Evolutionary conservation across 1,140 invertebrate species (phyloP).

Genomic region (Papilio machaon): DNA sequence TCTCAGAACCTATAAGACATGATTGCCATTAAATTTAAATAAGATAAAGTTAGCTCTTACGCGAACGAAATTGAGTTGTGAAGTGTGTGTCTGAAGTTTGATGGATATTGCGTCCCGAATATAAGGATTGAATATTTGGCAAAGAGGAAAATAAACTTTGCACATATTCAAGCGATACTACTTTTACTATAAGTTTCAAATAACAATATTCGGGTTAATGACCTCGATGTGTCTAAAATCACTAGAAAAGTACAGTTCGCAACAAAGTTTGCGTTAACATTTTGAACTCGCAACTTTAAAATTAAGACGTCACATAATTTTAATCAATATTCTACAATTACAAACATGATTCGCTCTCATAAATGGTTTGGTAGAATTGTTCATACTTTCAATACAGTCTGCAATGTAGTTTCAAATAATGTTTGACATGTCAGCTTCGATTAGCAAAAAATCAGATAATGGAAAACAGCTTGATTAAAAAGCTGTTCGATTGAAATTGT

Average conservation of each 20-base stretch:
- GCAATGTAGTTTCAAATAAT: constrained; percentile 9
- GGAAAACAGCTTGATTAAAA: constrained; percentile 26
- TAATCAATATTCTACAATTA: no score
- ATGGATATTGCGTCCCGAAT: constrained; percentile 37
- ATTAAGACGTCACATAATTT: no score
- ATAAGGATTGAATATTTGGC: constrained; percentile 30
- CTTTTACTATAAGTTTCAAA: not conserved
- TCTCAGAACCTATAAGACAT: no score
- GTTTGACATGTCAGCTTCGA: constrained; percentile 15
- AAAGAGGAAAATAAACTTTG: constrained; percentile 29
- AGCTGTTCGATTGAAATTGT: not conserved
- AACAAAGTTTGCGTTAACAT: not conserved
- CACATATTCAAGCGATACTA: constrained; percentile 12
- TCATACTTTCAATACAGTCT: not conserved
- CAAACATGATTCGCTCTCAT: not conserved
- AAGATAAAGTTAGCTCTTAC: not conserved
- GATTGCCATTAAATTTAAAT: constrained; percentile 2
- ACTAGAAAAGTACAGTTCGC: no score
- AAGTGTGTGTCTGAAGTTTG: constrained; percentile 36
- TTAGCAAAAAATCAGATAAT: constrained; percentile 12
- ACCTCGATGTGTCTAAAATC: not conserved
- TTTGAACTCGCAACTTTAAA: not conserved
- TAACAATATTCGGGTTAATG: not conserved
- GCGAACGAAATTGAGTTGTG: constrained; percentile 33
- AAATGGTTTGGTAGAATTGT: not conserved